These are phyloP conservation scores for Pollachius pollachius DNA, from an alignment of 2,113 vertebrate genomes.

Conservation along the genomic window DNA sequence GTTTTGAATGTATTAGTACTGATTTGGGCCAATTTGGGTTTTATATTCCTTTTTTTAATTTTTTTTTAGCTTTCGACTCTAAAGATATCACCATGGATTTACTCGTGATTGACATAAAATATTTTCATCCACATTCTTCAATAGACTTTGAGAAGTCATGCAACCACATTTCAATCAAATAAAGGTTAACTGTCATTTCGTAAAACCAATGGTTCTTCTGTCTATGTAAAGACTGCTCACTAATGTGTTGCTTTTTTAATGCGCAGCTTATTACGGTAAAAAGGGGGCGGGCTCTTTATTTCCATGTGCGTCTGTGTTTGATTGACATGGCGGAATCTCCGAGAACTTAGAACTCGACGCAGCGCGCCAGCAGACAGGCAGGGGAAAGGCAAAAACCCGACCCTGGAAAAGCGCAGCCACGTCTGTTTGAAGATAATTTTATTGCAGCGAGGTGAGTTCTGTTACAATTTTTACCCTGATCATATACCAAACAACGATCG, in stretches of 20 bases:
- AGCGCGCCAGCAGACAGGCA: slow-evolving; percentile 69
- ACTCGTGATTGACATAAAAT: too few relatives aligned
- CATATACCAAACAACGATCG: background rate
- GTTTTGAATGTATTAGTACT: too few relatives aligned
- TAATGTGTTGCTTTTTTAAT: background rate
- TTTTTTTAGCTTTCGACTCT: too few relatives aligned
- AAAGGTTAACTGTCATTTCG: too few relatives aligned
- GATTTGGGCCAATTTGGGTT: too few relatives aligned
- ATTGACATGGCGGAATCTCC: slow-evolving; percentile 74
- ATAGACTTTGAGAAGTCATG: too few relatives aligned
- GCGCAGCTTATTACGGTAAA: slow-evolving; percentile 58
- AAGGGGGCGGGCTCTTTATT: slow-evolving; percentile 53
- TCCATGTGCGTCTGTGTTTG: slow-evolving; percentile 70
- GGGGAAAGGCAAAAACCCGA: slow-evolving; percentile 46
- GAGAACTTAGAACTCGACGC: slow-evolving; percentile 66
- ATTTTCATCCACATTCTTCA: too few relatives aligned
- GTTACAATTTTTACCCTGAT: slow-evolving; percentile 16
- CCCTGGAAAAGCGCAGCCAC: slow-evolving; percentile 62
- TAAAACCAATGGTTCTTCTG: too few relatives aligned
- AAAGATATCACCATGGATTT: too few relatives aligned
- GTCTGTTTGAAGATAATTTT: slow-evolving; percentile 66
- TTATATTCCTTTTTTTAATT: too few relatives aligned
- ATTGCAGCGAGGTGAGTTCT: slow-evolving; percentile 72
- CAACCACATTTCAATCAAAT: too few relatives aligned
- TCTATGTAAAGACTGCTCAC: too few relatives aligned